phyloP scores from a whole-genome alignment of 2,113 vertebrate species.

The Neodontobutis hainanensis region DNA sequence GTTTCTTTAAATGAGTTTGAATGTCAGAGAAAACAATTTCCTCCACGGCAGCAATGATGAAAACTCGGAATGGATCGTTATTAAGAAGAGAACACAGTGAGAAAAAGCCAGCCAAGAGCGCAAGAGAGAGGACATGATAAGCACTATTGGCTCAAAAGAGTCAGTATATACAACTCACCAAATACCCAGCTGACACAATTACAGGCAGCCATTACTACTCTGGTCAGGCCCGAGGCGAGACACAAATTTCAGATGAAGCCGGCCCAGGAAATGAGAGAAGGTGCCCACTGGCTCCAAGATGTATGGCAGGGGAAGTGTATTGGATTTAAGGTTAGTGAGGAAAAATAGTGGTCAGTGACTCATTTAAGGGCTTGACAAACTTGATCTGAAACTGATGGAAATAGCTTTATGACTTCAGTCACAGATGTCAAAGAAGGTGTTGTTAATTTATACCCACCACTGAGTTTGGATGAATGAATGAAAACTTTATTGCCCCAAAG shows the following conservation, averaged over 20 bases:
- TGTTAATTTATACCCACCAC: too few species aligned
- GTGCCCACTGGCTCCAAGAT: conserved; percentile 26
- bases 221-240: conserved; percentile 40
- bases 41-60: conserved; percentile 28
- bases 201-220: conserved; percentile 37
- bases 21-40: conserved; percentile 42
- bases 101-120: conserved; percentile 17
- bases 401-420: too few species aligned
- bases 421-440: too few species aligned
- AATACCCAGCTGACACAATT: conserved; percentile 63
- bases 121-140: conserved; percentile 15
- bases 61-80: conserved; percentile 38
- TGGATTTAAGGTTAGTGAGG: conserved; percentile 30
- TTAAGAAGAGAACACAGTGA: conserved; percentile 28
- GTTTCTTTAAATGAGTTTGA: conserved; percentile 47
- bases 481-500: too few species aligned
- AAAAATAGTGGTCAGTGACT: background rate
- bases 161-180: conserved; percentile 39
- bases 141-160: conserved; percentile 37
- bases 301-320: conserved; percentile 10
- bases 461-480: too few species aligned
- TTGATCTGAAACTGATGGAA: too few species aligned
- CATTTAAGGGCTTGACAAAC: too few species aligned
- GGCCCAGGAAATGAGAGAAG: conserved; percentile 34
- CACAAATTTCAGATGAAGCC: conserved; percentile 33